Percentiles rank a stretch among this genome's conserved stretches.
Evolutionary conservation across 2,113 vertebrate genomes (phyloP).

Genomic region (Cololabis saira): DNA sequence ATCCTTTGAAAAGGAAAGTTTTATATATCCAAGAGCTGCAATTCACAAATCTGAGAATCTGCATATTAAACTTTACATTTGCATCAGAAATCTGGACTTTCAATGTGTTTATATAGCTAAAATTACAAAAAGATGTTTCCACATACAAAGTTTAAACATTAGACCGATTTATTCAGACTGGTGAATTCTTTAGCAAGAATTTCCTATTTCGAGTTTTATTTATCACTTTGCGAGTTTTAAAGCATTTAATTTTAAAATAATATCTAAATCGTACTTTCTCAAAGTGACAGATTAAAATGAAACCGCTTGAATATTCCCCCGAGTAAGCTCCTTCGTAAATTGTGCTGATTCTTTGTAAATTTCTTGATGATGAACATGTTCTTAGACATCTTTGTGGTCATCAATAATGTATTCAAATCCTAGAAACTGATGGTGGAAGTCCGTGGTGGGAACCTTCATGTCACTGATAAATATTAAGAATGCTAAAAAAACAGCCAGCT

Average conservation of each 20-base stretch:
- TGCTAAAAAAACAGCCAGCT: conserved; percentile 2
- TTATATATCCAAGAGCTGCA: too few species aligned
- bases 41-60: too few species aligned
- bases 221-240: neutral
- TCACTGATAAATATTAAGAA: neutral
- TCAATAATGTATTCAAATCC: conserved; percentile 50
- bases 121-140: too few species aligned
- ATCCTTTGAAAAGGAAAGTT: too few species aligned
- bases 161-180: too few species aligned
- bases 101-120: too few species aligned
- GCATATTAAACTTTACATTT: too few species aligned
- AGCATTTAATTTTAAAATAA: neutral
- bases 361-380: conserved; percentile 42
- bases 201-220: too few species aligned
- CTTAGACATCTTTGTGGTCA: conserved; percentile 15
- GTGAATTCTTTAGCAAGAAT: too few species aligned
- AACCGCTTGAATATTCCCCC: conserved; percentile 12
- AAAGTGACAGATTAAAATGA: neutral
- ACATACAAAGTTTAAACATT: too few species aligned
- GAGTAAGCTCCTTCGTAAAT: conserved; percentile 51
- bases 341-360: conserved; percentile 41
- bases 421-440: conserved; percentile 19
- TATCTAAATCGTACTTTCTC: neutral
- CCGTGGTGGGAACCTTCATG: conserved; percentile 6
- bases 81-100: too few species aligned